phyloP scores from a whole-genome alignment of 2,113 vertebrate genomes.

The Aegotheles bennettii region DNA sequence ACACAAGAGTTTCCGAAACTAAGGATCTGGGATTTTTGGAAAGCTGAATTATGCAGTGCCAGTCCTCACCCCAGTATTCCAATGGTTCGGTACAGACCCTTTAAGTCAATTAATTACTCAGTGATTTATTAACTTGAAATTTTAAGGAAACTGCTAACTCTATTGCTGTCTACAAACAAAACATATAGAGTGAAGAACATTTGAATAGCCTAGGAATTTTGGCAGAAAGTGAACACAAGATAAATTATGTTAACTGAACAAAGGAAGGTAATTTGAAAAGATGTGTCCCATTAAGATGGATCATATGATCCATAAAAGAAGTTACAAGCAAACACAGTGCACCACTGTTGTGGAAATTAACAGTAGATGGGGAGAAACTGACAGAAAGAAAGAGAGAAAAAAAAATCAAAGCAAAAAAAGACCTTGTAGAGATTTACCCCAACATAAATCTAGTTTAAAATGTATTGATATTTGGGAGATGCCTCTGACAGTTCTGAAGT shows the following conservation, averaged over 20 bases:
- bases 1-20: neutral
- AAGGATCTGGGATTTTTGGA: neutral
- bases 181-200: neutral
- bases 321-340: neutral
- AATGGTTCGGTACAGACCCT: neutral
- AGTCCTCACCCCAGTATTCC: neutral
- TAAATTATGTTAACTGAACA: neutral
- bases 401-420: neutral
- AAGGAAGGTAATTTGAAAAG: neutral
- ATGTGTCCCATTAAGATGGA: neutral
- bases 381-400: neutral
- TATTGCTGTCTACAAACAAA: neutral
- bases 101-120: neutral
- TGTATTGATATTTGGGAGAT: slow-evolving; percentile 5
- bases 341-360: neutral
- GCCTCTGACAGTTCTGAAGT: neutral
- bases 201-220: neutral
- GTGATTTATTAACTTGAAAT: neutral
- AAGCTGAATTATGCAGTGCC: neutral
- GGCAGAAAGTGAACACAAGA: neutral
- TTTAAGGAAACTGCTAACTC: neutral
- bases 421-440: neutral
- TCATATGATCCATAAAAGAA: neutral
- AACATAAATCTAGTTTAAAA: neutral
- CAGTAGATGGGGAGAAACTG: neutral